phyloP scores from a whole-genome alignment of 1,140 invertebrate genomes.

The Lepidurus packardi region DNA sequence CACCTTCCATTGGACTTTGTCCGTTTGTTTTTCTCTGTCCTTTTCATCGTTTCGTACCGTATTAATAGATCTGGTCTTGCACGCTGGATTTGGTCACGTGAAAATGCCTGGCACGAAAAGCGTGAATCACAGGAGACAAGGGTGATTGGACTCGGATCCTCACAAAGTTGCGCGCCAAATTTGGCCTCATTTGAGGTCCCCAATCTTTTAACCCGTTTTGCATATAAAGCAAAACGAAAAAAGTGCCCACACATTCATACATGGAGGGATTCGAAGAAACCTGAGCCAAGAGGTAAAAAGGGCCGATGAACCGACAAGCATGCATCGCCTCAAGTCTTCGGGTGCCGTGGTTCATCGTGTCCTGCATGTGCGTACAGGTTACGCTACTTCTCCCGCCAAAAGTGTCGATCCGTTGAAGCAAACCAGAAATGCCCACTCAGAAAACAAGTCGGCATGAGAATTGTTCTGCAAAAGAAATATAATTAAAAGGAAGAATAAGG shows the following conservation, averaged over 20 bases:
- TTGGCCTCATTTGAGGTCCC: slow-evolving; percentile 9
- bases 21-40: background rate
- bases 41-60: background rate
- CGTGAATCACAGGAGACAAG: background rate
- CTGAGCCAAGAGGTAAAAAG: background rate
- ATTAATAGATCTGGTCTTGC: background rate
- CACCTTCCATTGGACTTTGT: no score
- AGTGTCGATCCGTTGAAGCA: no score
- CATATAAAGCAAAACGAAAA: background rate
- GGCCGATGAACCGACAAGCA: background rate
- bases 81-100: background rate
- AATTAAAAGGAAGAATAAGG: no score
- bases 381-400: background rate
- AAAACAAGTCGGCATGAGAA: no score
- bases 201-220: slow-evolving; percentile 16
- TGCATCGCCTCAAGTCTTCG: background rate
- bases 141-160: slow-evolving; percentile 20
- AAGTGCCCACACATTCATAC: background rate
- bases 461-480: no score
- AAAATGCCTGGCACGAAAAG: background rate
- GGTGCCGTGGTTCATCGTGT: background rate
- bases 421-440: no score
- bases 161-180: slow-evolving; percentile 4
- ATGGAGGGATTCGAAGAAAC: background rate
- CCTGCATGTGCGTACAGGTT: background rate